phyloP scores from a whole-genome alignment of 1,140 invertebrate species.

The Lutraria rhynchaena region DNA sequence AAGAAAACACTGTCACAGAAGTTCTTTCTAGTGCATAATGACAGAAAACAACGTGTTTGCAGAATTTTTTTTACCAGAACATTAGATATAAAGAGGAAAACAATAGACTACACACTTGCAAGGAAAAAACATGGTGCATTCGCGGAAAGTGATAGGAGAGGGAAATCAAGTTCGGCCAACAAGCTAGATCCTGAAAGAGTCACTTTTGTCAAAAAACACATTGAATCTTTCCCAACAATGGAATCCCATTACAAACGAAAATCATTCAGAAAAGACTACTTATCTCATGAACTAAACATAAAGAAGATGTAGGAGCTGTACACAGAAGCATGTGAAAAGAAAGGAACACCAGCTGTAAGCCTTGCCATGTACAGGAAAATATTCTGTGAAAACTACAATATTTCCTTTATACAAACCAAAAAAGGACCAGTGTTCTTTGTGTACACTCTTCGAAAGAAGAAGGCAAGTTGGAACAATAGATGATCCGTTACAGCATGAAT shows the following conservation, averaged over 20 bases:
- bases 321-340: conserved; percentile 24
- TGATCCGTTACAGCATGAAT: conserved; percentile 8
- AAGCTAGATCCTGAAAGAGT: conserved; percentile 28
- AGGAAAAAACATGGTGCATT: conserved; percentile 37
- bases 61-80: conserved; percentile 27
- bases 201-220: conserved; percentile 31
- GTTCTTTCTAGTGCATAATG: conserved; percentile 25
- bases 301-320: conserved; percentile 18
- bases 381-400: conserved; percentile 7
- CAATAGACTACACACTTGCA: conserved; percentile 31
- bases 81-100: conserved; percentile 39
- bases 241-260: conserved; percentile 26
- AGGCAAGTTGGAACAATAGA: conserved; percentile 20
- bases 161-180: conserved; percentile 12
- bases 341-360: not conserved
- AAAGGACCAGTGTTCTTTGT: conserved; percentile 26
- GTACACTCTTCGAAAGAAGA: conserved; percentile 24
- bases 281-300: conserved; percentile 34
- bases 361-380: conserved; percentile 7
- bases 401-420: conserved; percentile 21
- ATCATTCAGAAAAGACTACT: conserved; percentile 13
- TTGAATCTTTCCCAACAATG: conserved; percentile 31
- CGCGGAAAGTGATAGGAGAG: conserved; percentile 13
- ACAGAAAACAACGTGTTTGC: conserved; percentile 33
- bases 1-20: conserved; percentile 42